phyloP scores from a whole-genome alignment of 1,140 invertebrate genomes.

The Ganaspis sp. region DNA sequence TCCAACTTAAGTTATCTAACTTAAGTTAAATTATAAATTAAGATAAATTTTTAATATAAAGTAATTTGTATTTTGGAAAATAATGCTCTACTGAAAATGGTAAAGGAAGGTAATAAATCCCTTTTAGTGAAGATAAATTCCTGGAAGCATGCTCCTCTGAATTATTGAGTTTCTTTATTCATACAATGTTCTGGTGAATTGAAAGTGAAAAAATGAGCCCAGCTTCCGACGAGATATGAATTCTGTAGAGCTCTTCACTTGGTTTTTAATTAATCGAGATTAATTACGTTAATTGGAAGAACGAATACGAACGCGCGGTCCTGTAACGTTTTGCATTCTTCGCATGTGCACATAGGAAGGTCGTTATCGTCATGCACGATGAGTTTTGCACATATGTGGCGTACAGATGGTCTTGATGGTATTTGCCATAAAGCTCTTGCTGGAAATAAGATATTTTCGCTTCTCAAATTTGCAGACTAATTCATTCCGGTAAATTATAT shows the following conservation, averaged over 20 bases:
- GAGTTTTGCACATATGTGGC: neutral
- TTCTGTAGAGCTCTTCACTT: conserved; percentile 35
- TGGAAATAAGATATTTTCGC: neutral
- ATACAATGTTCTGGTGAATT: neutral
- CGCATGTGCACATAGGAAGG: neutral
- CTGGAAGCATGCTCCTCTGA: neutral
- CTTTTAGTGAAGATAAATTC: neutral
- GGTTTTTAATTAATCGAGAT: conserved; percentile 63
- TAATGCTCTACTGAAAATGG: neutral
- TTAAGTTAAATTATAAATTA: too few relatives aligned
- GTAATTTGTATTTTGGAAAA: neutral
- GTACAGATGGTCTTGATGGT: conserved; percentile 8
- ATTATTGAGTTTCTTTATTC: conserved; percentile 30
- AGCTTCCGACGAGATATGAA: neutral
- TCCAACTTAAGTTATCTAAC: too few relatives aligned
- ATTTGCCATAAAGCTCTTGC: neutral
- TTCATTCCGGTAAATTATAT: too few relatives aligned
- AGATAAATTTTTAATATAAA: too few relatives aligned
- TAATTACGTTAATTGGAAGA: conserved; percentile 65
- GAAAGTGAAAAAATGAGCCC: neutral
- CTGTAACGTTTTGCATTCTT: conserved; percentile 39
- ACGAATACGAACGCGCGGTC: conserved; percentile 54
- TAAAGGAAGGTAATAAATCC: neutral
- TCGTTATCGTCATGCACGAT: conserved; percentile 16
- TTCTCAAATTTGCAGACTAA: too few relatives aligned